Percentiles rank a stretch among this genome's conserved stretches.
phyloP scores from a whole-genome alignment of 2,113 vertebrate genomes.

The Numida meleagris region DNA sequence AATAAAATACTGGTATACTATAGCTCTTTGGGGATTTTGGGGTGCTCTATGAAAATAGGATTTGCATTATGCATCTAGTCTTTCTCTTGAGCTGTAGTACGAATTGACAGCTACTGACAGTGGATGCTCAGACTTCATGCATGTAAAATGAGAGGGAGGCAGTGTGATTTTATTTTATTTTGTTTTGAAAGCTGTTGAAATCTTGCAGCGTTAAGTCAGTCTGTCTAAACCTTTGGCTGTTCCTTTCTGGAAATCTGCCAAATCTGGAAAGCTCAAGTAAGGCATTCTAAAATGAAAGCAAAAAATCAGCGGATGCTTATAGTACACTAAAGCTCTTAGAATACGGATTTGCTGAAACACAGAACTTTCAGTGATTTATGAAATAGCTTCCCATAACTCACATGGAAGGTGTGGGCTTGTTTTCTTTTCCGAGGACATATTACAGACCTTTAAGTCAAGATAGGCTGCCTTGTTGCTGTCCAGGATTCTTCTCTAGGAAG shows the following conservation, averaged over 20 bases:
- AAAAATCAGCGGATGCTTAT: not conserved
- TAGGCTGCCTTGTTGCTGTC: not conserved
- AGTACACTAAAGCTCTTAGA: not conserved
- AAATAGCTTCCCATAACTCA: not conserved
- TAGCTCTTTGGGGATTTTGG: not conserved
- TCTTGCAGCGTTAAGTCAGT: not conserved
- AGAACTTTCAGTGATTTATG: not conserved
- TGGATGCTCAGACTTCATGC: not conserved
- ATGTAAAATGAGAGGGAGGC: too few species aligned
- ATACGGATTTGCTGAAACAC: not conserved
- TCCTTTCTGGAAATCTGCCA: too few species aligned
- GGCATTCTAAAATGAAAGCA: not conserved
- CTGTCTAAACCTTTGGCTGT: not conserved
- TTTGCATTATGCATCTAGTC: not conserved
- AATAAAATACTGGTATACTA: not conserved
- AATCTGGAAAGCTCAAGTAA: too few species aligned
- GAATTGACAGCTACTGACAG: not conserved
- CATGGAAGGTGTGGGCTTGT: not conserved
- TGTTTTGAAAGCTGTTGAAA: not conserved
- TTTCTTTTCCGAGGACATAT: not conserved
- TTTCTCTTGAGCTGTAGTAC: not conserved
- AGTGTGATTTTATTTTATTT: not conserved
- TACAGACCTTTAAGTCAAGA: not conserved
- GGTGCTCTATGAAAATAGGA: not conserved
- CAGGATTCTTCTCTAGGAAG: not conserved